Base-by-base conservation (phyloP, 2,888 invertebrate genomes). In the Listrodromus nycthemerus region DNA sequence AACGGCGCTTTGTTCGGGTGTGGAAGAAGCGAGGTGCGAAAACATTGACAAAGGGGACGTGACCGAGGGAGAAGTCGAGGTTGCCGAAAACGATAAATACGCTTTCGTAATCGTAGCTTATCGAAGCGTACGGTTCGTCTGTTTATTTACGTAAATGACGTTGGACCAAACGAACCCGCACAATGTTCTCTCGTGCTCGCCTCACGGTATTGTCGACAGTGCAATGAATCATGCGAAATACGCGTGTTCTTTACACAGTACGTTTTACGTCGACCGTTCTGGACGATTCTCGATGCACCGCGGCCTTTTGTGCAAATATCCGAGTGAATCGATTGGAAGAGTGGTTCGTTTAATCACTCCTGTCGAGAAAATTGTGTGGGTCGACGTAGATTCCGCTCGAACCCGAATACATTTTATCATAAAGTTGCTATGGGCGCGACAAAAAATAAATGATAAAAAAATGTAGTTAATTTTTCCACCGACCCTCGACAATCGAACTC, bases 161-260 rank as follows among this genome's bases (percentile, higher is more conserved):
- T 61, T n/a, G 1, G 58, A 6, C 5, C 27, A 27, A 30, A 61
- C 27, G 24, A 55, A 55, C 24, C 24, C 61, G 61, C 27, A n/a
- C 2, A 16, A 61, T 55, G 16, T 61, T 30, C 16, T n/a, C 61
- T n/a, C n/a, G n/a, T 21, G 30, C 61, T 27, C 27, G 16, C 16
- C 30, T n/a, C 13, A 16, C 6, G 61, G 50, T 21, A 61, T 61
- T 16, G 61, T 61, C 30, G 27, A 61, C 30, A 10, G 30, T 16
- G 30, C n/a, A 1, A 61, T 61, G 1, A 30, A 27, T 30, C 27
- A 16, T 27, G 61, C n/a, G n/a, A 27, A 5, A 24, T 30, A 30
- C 61, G 16, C n/a, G 30, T 16, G 61, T 61, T 24, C 61, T n/a
- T 61, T 61, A 61, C 30, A 61, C 61, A 13, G 27, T 61, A 16